Percentiles rank a stretch among this genome's conserved stretches.
phyloP scores from a whole-genome alignment of 2,797 vertebrate genomes.

The Amphiprion clarkii region DNA sequence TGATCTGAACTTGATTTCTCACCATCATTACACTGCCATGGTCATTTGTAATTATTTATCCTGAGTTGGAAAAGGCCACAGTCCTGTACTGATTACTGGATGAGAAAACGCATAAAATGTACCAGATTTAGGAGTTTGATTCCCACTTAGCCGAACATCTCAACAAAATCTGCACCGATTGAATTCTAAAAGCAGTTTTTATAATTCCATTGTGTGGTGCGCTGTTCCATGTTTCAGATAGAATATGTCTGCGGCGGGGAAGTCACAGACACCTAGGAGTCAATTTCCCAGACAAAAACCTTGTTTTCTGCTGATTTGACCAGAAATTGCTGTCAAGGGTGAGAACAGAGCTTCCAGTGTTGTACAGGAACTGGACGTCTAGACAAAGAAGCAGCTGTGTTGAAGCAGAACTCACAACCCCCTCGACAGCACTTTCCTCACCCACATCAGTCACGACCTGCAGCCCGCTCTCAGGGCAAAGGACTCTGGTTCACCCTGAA shows the following conservation, averaged over 20 bases:
- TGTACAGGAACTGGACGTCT: slow-evolving; percentile 31
- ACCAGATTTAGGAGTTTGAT: background rate
- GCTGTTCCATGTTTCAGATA: background rate
- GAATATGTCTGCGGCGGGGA: background rate
- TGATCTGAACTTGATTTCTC: no score
- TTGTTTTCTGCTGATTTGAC: slow-evolving; percentile 42
- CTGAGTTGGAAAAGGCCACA: no score
- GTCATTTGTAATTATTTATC: background rate
- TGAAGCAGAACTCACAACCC: slow-evolving; percentile 31
- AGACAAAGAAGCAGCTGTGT: slow-evolving; percentile 71
- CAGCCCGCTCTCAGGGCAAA: slow-evolving; percentile 9
- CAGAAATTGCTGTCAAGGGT: slow-evolving; percentile 24
- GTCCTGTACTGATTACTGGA: background rate
- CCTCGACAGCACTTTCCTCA: slow-evolving; percentile 48
- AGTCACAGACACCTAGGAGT: background rate
- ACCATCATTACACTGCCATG: background rate
- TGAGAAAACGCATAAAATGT: background rate
- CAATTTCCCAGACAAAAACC: slow-evolving; percentile 6
- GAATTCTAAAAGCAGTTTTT: background rate
- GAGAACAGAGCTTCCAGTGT: slow-evolving; percentile 66
- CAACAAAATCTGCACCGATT: background rate
- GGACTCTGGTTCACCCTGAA: slow-evolving; percentile 7
- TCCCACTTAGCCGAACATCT: background rate
- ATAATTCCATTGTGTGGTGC: slow-evolving; percentile 1
- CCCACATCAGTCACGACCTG: slow-evolving; percentile 56